Evolutionary conservation across 2,888 invertebrate genomes (phyloP).

Genomic region (Sinelater perroti): DNA sequence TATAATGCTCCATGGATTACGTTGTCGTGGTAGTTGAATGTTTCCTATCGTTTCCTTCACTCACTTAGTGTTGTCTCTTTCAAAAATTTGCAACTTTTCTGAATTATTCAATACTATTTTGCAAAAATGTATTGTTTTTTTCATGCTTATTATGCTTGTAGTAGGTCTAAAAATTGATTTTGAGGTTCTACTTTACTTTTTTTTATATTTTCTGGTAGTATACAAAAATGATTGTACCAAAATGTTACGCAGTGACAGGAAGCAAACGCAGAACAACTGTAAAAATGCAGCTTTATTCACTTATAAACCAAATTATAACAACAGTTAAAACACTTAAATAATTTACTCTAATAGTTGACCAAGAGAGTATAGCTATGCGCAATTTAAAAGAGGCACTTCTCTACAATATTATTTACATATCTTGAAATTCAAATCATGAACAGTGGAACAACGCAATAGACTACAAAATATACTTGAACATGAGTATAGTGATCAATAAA

Average conservation of each 20-base stretch:
- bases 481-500: slow-evolving; percentile 30
- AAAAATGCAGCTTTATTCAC: slow-evolving; percentile 61
- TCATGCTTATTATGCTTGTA: too few species aligned
- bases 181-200: neutral
- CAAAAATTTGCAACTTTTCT: too few species aligned
- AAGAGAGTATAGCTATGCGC: slow-evolving; percentile 59
- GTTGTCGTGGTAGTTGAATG: too few species aligned
- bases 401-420: slow-evolving; percentile 57
- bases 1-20: too few species aligned
- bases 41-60: too few species aligned
- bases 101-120: too few species aligned
- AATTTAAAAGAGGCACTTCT: slow-evolving; percentile 61
- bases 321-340: slow-evolving; percentile 59
- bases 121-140: too few species aligned
- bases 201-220: neutral
- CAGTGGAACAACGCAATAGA: slow-evolving; percentile 17
- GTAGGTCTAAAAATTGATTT: too few species aligned
- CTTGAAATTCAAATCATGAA: slow-evolving; percentile 22
- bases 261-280: slow-evolving; percentile 47
- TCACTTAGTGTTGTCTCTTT: too few species aligned
- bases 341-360: slow-evolving; percentile 59
- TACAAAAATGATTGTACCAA: too few species aligned
- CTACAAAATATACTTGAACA: slow-evolving; percentile 25
- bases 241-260: neutral
- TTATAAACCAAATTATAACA: slow-evolving; percentile 58